Conservation (phyloP, 2,888 invertebrate species). For the Trachelus tabidus region DNA sequence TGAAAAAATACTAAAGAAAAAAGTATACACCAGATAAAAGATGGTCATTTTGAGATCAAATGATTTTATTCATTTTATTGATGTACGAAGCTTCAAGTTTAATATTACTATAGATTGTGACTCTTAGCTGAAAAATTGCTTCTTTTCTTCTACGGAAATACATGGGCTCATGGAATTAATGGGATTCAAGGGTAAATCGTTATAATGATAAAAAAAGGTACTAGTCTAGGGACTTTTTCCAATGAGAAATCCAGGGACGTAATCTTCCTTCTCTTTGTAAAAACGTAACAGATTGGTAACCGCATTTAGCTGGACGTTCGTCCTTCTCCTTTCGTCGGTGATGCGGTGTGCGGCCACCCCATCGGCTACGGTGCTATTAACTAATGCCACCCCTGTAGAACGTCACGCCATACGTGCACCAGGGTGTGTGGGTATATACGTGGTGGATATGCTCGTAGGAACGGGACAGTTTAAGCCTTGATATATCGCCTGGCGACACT, state of each 20-base stretch:
- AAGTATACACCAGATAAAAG: neutral
- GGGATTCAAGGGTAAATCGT: neutral
- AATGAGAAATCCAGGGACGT: neutral
- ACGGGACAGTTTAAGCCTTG: conserved; percentile 65
- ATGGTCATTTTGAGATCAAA: neutral
- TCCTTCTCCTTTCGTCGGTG: neutral
- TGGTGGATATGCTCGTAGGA: conserved; percentile 21
- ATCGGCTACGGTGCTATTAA: conserved; percentile 54
- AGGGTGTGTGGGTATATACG: conserved; percentile 27
- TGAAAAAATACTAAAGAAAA: neutral
- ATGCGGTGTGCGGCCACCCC: conserved; percentile 1
- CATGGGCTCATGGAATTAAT: neutral
- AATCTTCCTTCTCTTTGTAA: conserved; percentile 27
- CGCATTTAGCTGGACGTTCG: conserved; percentile 57
- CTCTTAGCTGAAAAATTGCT: neutral
- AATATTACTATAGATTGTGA: neutral
- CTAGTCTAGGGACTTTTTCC: neutral
- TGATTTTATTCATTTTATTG: neutral
- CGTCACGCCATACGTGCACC: conserved; percentile 53
- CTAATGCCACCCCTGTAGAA: conserved; percentile 55
- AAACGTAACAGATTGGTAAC: conserved; percentile 67
- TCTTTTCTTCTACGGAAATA: neutral
- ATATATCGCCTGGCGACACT: conserved; percentile 66
- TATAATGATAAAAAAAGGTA: neutral
- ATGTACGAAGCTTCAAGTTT: neutral